Conservation (phyloP, 2,797 vertebrate species). For the Masticophis lateralis region DNA sequence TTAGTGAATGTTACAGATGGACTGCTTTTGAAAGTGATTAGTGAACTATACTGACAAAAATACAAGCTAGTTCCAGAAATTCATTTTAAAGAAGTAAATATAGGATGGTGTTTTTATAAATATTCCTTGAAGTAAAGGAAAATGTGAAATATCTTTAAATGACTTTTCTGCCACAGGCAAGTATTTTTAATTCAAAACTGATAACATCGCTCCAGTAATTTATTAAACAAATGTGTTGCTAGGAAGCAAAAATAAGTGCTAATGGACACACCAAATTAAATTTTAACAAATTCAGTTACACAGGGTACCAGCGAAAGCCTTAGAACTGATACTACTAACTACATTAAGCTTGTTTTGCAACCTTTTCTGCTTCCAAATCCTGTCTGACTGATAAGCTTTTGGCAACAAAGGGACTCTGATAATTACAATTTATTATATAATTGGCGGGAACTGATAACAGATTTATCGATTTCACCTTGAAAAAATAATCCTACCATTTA, state of each 20-base stretch:
- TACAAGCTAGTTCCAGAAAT: neutral
- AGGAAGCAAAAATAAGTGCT: conserved; percentile 42
- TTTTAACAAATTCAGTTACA: conserved; percentile 61
- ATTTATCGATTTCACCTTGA: conserved; percentile 67
- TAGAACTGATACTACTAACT: conserved; percentile 61
- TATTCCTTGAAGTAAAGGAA: conserved; percentile 17
- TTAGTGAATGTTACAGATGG: neutral
- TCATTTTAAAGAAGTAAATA: neutral
- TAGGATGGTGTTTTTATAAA: neutral
- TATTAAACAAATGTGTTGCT: conserved; percentile 13
- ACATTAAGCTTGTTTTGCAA: conserved; percentile 44
- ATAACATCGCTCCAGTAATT: conserved; percentile 27
- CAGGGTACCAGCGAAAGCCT: conserved; percentile 48
- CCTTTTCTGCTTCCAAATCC: conserved; percentile 51
- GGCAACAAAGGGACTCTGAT: conserved; percentile 67
- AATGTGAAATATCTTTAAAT: conserved; percentile 2
- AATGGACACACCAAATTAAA: conserved; percentile 58
- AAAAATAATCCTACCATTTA: conserved; percentile 60
- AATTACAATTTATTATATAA: conserved; percentile 69
- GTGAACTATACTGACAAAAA: neutral
- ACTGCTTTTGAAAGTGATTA: neutral
- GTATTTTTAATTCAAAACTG: conserved; percentile 24
- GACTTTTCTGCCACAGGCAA: conserved; percentile 6
- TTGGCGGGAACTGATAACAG: conserved; percentile 64
- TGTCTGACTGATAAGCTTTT: conserved; percentile 63